Evolutionary conservation across 2,888 invertebrate species (phyloP).

Genomic region (Ectemnius continuus): DNA sequence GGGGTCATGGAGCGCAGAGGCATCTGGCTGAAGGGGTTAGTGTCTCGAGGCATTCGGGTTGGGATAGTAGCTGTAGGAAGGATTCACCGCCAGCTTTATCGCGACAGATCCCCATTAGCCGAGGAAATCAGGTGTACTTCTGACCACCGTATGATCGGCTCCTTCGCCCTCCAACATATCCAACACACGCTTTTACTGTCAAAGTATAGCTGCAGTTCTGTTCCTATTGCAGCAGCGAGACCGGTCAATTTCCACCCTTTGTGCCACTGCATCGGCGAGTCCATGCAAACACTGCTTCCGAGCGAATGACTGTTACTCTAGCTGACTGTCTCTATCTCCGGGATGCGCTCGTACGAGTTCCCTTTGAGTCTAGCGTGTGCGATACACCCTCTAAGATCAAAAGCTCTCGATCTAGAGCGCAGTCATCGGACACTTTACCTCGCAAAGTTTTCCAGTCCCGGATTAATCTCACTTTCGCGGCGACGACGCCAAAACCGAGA

Average conservation of each 20-base stretch:
- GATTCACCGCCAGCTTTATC: conserved; percentile 25
- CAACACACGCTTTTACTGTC: not conserved
- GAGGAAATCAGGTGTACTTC: conserved; percentile 32
- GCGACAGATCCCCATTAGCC: conserved; percentile 44
- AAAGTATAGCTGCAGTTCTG: not conserved
- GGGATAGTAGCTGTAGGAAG: conserved; percentile 12
- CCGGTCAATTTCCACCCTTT: conserved; percentile 53
- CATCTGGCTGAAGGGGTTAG: conserved; percentile 29
- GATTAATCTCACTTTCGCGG: too few species aligned
- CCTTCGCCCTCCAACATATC: not conserved
- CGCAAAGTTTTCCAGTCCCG: too few species aligned
- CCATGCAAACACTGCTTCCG: conserved; percentile 31
- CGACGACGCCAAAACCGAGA: too few species aligned
- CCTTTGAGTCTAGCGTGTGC: not conserved
- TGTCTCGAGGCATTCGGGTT: conserved; percentile 21
- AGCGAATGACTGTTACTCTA: conserved; percentile 30
- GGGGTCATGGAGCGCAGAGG: too few species aligned
- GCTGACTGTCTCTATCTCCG: conserved; percentile 31
- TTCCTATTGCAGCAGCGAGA: conserved; percentile 35
- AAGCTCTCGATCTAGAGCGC: not conserved
- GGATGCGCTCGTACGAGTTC: not conserved
- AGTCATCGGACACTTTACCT: too few species aligned
- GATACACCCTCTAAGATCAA: conserved; percentile 4
- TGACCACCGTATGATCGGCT: conserved; percentile 15
- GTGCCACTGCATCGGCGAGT: conserved; percentile 37